Base-by-base conservation (phyloP, 2,888 invertebrate species). In the Plebejus anna region DNA sequence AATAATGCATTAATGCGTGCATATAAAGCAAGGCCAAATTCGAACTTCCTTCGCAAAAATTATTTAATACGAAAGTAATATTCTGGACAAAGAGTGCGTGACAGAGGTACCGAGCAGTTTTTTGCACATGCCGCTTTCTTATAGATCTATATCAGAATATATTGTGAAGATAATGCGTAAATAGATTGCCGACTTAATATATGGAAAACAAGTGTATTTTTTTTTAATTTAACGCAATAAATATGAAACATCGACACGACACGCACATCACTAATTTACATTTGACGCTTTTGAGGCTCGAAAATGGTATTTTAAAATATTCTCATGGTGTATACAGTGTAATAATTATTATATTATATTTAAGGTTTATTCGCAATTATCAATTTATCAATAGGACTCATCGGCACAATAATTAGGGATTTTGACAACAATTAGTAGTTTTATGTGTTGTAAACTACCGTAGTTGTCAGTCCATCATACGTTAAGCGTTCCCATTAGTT, bases 31-130 rank as follows among this genome's bases (percentile, higher is more conserved):
- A 55, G 73, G 73, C 73, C 55, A 73, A 73, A 73, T 73, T 55
- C 55, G 73, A 86, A 91, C 90, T 91, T 91, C 90, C 90, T 91
- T 84, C 84, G 82, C 84, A 87, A 86, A 85, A 88, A 89, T 90
- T 88, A 88, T 86, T 86, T 84, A 82, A 83, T 78, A 81, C 85
- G 80, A 82, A 82, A 82, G 80, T 79, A 81, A 81, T 81, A 80
- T 72, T 59, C 81, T 79, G 72, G 78, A 79, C 78, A 79, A 80
- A 81, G 85, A 85, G 84, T 88, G 88, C 86, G 90, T 90, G 88
- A 86, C 87, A 88, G 82, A 83, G 83, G 83, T 86, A 81, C 83
- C 84, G 82, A 83, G 79, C 78, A 70, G 76, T 78, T 87, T 80
- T 79, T 78, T 78, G 78, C 79, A 76, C 81, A 80, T 78, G 77